Conservation (phyloP, 1,140 invertebrate genomes). For the Cydia splendana region DNA sequence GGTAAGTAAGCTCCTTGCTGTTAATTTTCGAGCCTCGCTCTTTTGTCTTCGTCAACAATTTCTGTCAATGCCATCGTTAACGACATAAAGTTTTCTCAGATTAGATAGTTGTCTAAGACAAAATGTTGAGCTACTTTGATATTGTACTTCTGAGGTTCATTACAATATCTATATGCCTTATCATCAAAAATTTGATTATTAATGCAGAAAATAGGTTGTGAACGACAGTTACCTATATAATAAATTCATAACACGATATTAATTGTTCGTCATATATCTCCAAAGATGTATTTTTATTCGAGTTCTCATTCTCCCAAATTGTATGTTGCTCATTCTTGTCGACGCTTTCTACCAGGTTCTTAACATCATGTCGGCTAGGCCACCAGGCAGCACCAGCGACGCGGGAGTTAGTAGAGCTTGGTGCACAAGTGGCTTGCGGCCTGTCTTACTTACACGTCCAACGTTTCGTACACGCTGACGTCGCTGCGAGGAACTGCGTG, state of each 20-base stretch:
- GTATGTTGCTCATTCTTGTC: background rate
- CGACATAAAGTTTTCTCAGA: too few species aligned
- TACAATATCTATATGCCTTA: too few species aligned
- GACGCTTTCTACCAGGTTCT: slow-evolving; percentile 77
- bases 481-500: slow-evolving; percentile 93
- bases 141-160: too few species aligned
- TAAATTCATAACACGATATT: too few species aligned
- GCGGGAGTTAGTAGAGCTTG: slow-evolving; percentile 94
- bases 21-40: too few species aligned
- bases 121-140: too few species aligned
- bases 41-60: background rate
- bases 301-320: too few species aligned
- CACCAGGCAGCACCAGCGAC: slow-evolving; percentile 83
- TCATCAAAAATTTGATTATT: too few species aligned
- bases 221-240: too few species aligned
- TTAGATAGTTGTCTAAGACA: too few species aligned
- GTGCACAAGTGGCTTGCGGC: slow-evolving; percentile 92
- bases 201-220: too few species aligned
- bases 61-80: background rate
- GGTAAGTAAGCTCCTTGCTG: slow-evolving; percentile 78
- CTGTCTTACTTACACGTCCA: slow-evolving; percentile 94
- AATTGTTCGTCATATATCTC: background rate
- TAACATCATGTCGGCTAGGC: slow-evolving; percentile 83
- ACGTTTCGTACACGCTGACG: slow-evolving; percentile 93
- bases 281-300: background rate